These are phyloP conservation scores for Coreius guichenoti DNA, from an alignment of 2,797 vertebrate species.

Conservation along the genomic window DNA sequence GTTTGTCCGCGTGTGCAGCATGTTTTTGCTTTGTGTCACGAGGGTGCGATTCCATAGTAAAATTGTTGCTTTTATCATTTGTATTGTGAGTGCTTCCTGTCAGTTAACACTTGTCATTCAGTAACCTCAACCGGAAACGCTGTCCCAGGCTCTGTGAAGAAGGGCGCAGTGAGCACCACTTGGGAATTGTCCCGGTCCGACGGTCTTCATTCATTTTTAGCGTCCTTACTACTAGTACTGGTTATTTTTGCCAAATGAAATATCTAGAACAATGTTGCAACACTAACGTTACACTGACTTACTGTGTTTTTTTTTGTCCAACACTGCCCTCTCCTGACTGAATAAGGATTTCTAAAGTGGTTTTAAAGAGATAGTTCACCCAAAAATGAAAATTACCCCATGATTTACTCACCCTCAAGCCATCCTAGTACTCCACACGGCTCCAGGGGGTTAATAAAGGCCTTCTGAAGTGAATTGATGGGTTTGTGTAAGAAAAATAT, in stretches of 20 bases:
- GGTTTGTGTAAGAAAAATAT: too few relatives aligned
- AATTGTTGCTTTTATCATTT: neutral
- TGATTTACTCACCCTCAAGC: too few relatives aligned
- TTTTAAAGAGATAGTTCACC: too few relatives aligned
- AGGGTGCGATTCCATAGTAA: neutral
- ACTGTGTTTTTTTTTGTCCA: neutral
- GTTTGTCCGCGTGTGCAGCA: neutral
- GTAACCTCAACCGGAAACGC: too few relatives aligned
- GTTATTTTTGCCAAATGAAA: neutral
- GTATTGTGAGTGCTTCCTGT: neutral
- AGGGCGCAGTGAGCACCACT: neutral
- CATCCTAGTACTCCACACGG: too few relatives aligned
- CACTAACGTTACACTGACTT: neutral
- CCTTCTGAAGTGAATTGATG: too few relatives aligned
- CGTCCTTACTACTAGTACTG: neutral
- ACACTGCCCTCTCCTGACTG: slow-evolving; percentile 22
- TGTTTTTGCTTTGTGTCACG: neutral
- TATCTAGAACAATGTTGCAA: neutral
- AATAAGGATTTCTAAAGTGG: too few relatives aligned
- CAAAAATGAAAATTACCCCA: too few relatives aligned
- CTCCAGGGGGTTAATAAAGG: too few relatives aligned
- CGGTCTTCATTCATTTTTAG: too few relatives aligned
- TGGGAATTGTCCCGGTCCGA: neutral
- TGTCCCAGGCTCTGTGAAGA: neutral
- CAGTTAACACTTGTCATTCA: neutral